Evolutionary conservation across 35 echinoderm and acorn worm genomes (phyloP), one percentile per base, ranked within the genome.

Genomic region (Eucidaris tribuloides): DNA sequence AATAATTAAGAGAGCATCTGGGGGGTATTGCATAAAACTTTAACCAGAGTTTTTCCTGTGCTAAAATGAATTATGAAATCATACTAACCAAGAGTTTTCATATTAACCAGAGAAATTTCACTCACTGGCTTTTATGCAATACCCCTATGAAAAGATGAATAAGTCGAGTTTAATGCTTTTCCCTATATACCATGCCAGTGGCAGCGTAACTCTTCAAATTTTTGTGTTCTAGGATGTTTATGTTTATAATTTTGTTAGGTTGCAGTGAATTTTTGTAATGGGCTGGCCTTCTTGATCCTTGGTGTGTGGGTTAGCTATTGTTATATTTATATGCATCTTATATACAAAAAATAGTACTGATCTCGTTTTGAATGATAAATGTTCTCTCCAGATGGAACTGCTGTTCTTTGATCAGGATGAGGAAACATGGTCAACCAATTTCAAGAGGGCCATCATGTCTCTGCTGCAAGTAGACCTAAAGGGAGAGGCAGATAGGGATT

Each of bases 401-500:
- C 39, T 86, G 2, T 37, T 27, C 29, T 42, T 42, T 11, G 23
- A 20, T 42, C 38, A 1, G 11, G 13, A 30, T 34, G 80, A 83
- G 14, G 57, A 56, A 4, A 61, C 44, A 33, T 83, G 59, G 57
- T 80, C 85, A 28, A 42, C 64, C 3, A 88, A 88, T 60, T 65
- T 88, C 71, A 88, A 88, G 55, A 42, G 58, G 27, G 77, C 50
- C 32, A 62, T 88, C 37, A 18, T 88, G 29, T 55, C 78, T 23
- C 46, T 81, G 54, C 37, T 88, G 29, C 39, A 46, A 14, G 58
- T 88, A 15, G 78, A 88, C 29, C 77, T 88, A 7, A 60, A 48
- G 0, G 85, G 85, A 2, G 66, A 46, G 7, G 20, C 56, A 3
- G 85, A 88, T 46, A 44, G 9, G 13, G 78, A 88, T 3, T 41